Base-by-base conservation (phyloP, 2,797 vertebrate species). In the Nyctibius grandis region DNA sequence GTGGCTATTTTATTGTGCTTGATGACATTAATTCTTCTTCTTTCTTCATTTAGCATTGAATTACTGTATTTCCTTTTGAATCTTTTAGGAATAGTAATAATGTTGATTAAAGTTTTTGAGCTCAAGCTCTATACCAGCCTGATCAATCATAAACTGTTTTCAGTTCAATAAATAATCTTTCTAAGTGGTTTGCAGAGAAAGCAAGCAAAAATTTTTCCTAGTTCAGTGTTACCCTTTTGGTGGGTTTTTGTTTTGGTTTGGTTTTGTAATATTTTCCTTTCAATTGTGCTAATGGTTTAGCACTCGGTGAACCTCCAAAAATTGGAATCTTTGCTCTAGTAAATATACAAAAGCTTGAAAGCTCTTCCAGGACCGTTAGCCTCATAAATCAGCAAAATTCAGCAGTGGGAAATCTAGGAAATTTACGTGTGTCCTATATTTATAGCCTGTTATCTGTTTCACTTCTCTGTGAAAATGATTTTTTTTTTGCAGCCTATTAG, bases 91-190 rank as follows among this genome's bases (percentile, higher is more conserved):
- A 54, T 59, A 91, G 17, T 70, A 85, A 48, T 8, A 18, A 56
- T 28, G 59, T 57, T 88, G 40, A 77, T 75, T 92, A 83, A 88
- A 95, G 90, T 25, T 67, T 67, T 81, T 72, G 25, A 87, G 38
- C 65, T 45, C 51, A 81, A 73, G 25, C 45, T 84, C 23, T 77
- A 14, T 57, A 61, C 47, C 18, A 81, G 36, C 5, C n/a, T 70
- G 29, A 77, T 65, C 3, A 61, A 72, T 65, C 61, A 80, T 60
- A 61, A 91, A 64, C 28, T 40, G 22, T 45, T 94, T 88, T 74
- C 56, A 64, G 44, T 29, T 86, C 67, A 90, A 77, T 70, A 91
- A 89, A 75, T 70, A 90, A 54, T 45, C 36, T 85, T 89, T 67
- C 53, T 31, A 45, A 38, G 20, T 84, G 29, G 18, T 63, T 83